Conservation (phyloP, 2,797 vertebrate genomes). For the Phalloptychus januarius region DNA sequence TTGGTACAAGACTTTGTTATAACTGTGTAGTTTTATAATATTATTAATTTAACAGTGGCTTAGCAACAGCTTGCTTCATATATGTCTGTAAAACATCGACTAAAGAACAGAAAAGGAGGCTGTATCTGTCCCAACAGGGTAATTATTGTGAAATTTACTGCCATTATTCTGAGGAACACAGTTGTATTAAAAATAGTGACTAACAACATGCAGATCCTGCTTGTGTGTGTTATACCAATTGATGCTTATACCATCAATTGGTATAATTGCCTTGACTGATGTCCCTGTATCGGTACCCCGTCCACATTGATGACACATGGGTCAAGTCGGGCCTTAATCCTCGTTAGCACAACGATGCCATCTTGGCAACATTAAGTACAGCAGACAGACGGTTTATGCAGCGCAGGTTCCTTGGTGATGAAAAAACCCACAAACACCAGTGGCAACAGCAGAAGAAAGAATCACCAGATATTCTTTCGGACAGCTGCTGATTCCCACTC, state of each 20-base stretch:
- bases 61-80: neutral
- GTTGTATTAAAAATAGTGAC: neutral
- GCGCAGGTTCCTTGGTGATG: neutral
- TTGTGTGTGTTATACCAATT: neutral
- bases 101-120: neutral
- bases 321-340: conserved; percentile 13
- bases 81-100: neutral
- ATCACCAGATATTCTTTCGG: neutral
- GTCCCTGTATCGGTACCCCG: neutral
- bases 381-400: neutral
- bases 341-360: conserved; percentile 8
- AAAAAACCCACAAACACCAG: neutral
- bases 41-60: neutral
- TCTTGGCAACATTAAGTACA: conserved; percentile 11
- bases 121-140: neutral
- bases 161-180: neutral
- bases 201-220: neutral
- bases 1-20: neutral
- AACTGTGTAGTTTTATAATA: neutral
- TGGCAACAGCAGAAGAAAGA: neutral
- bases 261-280: conserved; percentile 2
- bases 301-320: neutral
- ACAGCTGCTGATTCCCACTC: neutral
- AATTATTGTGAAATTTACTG: neutral
- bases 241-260: conserved; percentile 1